phyloP scores from a whole-genome alignment of 2,113 vertebrate species.

The Toxotes jaculatrix region DNA sequence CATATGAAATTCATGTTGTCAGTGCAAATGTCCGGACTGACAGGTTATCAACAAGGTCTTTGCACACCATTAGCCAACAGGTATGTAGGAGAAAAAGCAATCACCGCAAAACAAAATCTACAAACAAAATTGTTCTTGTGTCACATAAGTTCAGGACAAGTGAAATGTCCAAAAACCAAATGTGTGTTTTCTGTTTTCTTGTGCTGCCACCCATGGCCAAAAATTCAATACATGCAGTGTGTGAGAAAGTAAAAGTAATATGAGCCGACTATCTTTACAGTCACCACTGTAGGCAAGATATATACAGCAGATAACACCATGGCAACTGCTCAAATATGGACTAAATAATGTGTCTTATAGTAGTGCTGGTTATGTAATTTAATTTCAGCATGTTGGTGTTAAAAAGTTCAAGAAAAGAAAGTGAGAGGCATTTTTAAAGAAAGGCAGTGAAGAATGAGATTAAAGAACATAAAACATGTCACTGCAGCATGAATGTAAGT shows the following conservation, averaged over 20 bases:
- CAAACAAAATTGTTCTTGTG: too few species aligned
- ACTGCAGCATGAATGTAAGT: background rate
- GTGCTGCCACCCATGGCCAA: too few species aligned
- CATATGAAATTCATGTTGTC: background rate
- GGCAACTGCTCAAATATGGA: constrained; percentile 19
- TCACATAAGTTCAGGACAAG: too few species aligned
- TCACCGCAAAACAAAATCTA: background rate
- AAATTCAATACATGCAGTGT: background rate
- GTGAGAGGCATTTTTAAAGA: background rate
- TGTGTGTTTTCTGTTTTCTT: too few species aligned
- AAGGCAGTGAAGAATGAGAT: background rate
- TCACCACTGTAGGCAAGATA: background rate
- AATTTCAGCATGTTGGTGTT: constrained; percentile 7
- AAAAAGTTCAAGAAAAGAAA: constrained; percentile 1
- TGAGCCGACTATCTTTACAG: background rate
- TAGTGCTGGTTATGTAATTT: constrained; percentile 20
- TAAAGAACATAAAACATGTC: background rate
- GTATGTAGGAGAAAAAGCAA: background rate
- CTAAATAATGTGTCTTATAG: background rate
- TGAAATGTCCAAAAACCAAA: too few species aligned
- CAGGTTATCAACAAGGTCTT: background rate
- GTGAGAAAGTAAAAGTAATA: background rate
- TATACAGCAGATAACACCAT: constrained; percentile 15
- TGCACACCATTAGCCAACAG: background rate
- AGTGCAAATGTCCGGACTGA: background rate